Evolutionary conservation across 2,888 invertebrate genomes (phyloP).

Genomic region (Lasioglossum marginatum): DNA sequence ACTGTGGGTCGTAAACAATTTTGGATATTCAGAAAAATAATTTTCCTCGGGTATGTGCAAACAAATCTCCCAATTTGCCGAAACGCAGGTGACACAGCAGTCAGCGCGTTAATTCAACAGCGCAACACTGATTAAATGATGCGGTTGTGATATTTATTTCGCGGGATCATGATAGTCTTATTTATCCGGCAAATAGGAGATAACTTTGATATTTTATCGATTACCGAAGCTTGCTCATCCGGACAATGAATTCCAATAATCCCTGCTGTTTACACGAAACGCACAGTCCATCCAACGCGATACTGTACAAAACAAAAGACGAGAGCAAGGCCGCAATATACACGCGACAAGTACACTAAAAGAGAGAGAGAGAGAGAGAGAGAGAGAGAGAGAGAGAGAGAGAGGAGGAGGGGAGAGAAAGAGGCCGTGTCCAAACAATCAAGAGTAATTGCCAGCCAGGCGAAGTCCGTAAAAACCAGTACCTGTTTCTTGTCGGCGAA

Average conservation of each 20-base stretch:
- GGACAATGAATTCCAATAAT: not conserved
- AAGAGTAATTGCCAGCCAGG: conserved; percentile 48
- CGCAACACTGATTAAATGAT: not conserved
- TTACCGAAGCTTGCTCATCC: not conserved
- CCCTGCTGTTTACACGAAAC: not conserved
- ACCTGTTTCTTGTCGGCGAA: conserved; percentile 46
- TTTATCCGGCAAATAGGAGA: not conserved
- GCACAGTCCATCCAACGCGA: not conserved
- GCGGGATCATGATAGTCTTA: not conserved
- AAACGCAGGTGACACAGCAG: not conserved
- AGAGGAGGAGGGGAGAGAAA: not conserved
- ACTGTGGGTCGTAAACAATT: not conserved
- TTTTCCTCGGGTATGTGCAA: not conserved
- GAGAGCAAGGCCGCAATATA: not conserved
- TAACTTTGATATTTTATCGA: not conserved
- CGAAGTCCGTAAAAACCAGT: conserved; percentile 35
- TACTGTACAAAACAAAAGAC: not conserved
- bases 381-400: not conserved
- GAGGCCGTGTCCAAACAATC: conserved; percentile 49
- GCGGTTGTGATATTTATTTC: not conserved
- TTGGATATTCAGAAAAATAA: not conserved
- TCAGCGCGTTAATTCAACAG: not conserved
- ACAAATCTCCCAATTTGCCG: not conserved
- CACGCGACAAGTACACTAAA: not conserved
- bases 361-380: not conserved